phyloP scores from a whole-genome alignment of 2,113 vertebrate genomes.

The Cryptomyrus ogoouensis region DNA sequence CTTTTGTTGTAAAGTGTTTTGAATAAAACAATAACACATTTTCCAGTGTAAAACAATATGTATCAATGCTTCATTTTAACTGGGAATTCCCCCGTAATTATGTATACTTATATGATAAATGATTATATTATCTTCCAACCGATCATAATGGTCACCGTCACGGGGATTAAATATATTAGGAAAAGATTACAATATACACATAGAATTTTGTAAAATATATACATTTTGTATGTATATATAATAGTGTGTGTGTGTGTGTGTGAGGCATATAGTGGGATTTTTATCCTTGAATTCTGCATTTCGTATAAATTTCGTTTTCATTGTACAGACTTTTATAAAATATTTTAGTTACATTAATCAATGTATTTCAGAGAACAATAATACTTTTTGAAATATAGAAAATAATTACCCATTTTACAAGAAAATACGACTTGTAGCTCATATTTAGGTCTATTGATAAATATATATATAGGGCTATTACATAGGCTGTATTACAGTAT shows the following conservation, averaged over 20 bases:
- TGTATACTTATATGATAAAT: neutral
- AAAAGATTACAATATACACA: neutral
- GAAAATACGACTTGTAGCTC: neutral
- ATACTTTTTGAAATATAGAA: neutral
- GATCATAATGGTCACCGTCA: neutral
- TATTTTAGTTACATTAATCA: neutral
- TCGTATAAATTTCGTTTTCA: neutral
- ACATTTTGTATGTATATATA: no score
- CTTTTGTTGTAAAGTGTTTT: neutral
- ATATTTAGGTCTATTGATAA: neutral
- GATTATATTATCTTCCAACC: neutral
- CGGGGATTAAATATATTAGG: neutral
- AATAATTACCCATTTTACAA: neutral
- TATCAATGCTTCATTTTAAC: no score
- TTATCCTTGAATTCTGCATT: neutral
- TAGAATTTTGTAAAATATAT: no score
- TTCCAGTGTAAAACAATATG: neutral
- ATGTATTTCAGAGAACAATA: neutral
- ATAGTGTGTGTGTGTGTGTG: no score
- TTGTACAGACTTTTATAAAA: neutral
- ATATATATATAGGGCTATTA: neutral
- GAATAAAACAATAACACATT: neutral
- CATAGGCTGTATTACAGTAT: neutral
- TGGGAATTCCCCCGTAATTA: neutral
- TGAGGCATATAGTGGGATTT: neutral